Evolutionary conservation across 2,113 vertebrate genomes (phyloP), one percentile per base, ranked within the genome.

Genomic region (Ochotona curzoniae): DNA sequence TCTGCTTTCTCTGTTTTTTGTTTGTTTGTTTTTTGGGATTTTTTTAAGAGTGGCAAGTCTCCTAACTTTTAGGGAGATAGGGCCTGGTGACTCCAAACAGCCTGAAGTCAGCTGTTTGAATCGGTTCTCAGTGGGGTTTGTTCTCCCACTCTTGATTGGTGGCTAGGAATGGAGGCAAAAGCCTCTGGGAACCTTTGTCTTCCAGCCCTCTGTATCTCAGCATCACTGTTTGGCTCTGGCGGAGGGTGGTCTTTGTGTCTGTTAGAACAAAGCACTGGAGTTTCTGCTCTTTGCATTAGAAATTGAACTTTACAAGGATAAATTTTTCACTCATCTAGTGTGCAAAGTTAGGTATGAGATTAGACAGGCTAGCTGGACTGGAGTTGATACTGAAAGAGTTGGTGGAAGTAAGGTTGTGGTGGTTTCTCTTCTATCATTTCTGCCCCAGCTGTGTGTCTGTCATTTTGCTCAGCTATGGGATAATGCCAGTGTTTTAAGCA

Each of bases 181-280:
- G 82, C 83, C 30, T 63, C 61, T 32, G 63, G 90, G 94, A 88
- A 93, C 93, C 90, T 89, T 93, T 44, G 83, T 94, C 87, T 95
- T 60, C 95, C 94, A 96, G 90, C 94, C 90, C 83, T 89, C 83
- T 0, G 0, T 96, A 90, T 96, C 92, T 96, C 96, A 96, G 96
- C 76, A 70, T 92, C 92, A 80, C 63, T 94, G 94, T 94, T 94
- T 97, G 91, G 57, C 93, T 73, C 90, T 92, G 80, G 90, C 54
- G n/a, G 38, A 94, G 96, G 95, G 88, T 38, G 51, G 93, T 51
- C 71, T 93, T 93, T 92, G 74, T 79, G 84, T 96, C 71, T 87
- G 61, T 94, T 96, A 92, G 80, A 93, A 89, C 71, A 95, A 93
- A 90, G 96, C 83, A 78, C 93, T 81, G 67, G 90, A 96, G 94